Percentiles rank a stretch among this genome's conserved stretches.
These are phyloP conservation scores for Palloptera scutellata DNA, from an alignment of 2,888 invertebrate species.

Conservation along the genomic window DNA sequence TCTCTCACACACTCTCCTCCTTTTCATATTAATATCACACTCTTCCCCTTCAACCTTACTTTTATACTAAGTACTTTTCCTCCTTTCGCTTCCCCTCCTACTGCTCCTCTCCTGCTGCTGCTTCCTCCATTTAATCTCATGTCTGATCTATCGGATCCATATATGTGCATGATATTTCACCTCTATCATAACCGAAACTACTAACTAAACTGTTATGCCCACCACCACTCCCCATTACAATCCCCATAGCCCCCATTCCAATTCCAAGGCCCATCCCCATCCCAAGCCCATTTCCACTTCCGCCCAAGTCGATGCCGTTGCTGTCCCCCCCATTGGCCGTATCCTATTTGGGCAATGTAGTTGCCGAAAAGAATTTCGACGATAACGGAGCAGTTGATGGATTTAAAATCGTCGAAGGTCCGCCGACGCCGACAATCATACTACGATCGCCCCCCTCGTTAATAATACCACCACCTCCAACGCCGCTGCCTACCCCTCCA, in stretches of 20 bases:
- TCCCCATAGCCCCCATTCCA: neutral
- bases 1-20: no score
- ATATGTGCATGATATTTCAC: slow-evolving; percentile 60
- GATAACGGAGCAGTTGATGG: slow-evolving; percentile 62
- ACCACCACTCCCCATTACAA: slow-evolving; percentile 34
- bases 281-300: slow-evolving; percentile 21
- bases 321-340: slow-evolving; percentile 59
- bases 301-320: slow-evolving; percentile 33
- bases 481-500: slow-evolving; percentile 15
- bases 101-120: neutral
- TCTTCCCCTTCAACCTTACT: no score
- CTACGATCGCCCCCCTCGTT: no score
- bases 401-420: slow-evolving; percentile 49
- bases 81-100: slow-evolving; percentile 5
- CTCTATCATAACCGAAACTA: slow-evolving; percentile 54
- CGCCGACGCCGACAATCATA: neutral
- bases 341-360: slow-evolving; percentile 64
- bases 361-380: slow-evolving; percentile 63
- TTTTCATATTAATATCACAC: no score
- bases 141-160: slow-evolving; percentile 61
- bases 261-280: neutral
- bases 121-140: slow-evolving; percentile 47
- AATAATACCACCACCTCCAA: neutral
- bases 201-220: slow-evolving; percentile 50
- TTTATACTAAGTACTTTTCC: slow-evolving; percentile 1